Evolutionary conservation across 2,113 vertebrate species (phyloP).

Genomic region (Paramisgurnus dabryanus): DNA sequence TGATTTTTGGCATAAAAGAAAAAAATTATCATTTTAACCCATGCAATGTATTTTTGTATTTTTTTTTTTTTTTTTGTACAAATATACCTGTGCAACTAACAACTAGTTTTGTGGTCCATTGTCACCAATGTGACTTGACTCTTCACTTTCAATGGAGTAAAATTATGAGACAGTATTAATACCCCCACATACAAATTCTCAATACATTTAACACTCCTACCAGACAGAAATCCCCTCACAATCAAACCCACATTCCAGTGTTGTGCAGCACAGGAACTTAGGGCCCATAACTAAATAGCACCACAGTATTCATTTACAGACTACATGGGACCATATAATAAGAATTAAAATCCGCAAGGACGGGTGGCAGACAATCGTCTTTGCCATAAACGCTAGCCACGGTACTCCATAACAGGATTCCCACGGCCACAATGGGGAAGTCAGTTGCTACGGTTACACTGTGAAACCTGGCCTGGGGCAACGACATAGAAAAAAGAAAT

Average conservation of each 20-base stretch:
- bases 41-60: too few relatives aligned
- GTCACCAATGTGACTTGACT: too few relatives aligned
- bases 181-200: too few relatives aligned
- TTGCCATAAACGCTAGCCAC: conserved; percentile 19
- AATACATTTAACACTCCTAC: too few relatives aligned
- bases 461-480: conserved; percentile 65
- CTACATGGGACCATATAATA: conserved; percentile 20
- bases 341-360: conserved; percentile 42
- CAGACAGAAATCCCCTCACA: background rate
- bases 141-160: too few relatives aligned
- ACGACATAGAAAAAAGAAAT: conserved; percentile 49
- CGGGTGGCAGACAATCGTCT: background rate
- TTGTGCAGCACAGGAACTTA: background rate
- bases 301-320: background rate
- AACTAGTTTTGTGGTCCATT: too few relatives aligned
- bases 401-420: conserved; percentile 51
- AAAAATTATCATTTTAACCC: too few relatives aligned
- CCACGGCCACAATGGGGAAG: conserved; percentile 39
- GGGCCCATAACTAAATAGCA: conserved; percentile 10
- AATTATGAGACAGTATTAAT: too few relatives aligned
- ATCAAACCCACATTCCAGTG: conserved; percentile 12
- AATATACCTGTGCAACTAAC: too few relatives aligned
- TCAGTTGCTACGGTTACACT: conserved; percentile 57
- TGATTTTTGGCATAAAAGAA: too few relatives aligned
- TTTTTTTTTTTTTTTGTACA: too few relatives aligned